Base-by-base conservation (phyloP, 2,113 vertebrate species). In the Neodontobutis hainanensis region DNA sequence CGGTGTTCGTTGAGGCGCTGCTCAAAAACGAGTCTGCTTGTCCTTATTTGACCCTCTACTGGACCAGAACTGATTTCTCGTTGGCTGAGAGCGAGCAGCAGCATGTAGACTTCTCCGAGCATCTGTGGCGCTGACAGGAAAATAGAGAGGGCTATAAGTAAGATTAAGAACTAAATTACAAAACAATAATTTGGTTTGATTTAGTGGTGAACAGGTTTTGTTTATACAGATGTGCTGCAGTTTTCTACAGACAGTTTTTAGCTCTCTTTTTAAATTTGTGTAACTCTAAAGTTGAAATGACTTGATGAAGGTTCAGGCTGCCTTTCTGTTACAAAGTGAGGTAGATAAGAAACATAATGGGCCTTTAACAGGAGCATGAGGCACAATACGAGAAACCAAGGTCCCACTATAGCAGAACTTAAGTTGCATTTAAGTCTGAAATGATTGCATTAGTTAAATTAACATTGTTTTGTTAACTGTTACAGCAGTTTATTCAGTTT, bases 11-110 rank as follows among this genome's bases (percentile, higher is more conserved):
- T 42, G 14, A 16, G 19, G 19, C 56, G 49, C 69, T 62, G 35
- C 65, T 67, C 56, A 66, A 76, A 58, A 51, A 44, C n/a, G 38
- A 49, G 51, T 38, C 70, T 48, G 6, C 58, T 66, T 11, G 47
- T 86, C 77, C 78, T 73, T 7, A 78, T 81, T 72, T 85, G 81
- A 88, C 84, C 77, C 50, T 9, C 63, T 11, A 65, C 66, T 78
- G 73, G 74, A 70, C 68, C 62, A 70, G 60, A 78, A 69, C 46
- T 3, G 58, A 35, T 64, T 65, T 83, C 75, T 61, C 70, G 56
- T 70, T 76, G 80, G 68, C 70, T 51, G 16, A 27, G 47, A 52
- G 67, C 61, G 61, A 55, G 32, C 36, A 83, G 75, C 61, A 77
- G 78, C 81, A 34, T 55, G 52, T 55, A 47, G 64, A 60, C 55